Evolutionary conservation across 2,888 invertebrate species (phyloP).

Genomic region (Carterocephalus palaemon): DNA sequence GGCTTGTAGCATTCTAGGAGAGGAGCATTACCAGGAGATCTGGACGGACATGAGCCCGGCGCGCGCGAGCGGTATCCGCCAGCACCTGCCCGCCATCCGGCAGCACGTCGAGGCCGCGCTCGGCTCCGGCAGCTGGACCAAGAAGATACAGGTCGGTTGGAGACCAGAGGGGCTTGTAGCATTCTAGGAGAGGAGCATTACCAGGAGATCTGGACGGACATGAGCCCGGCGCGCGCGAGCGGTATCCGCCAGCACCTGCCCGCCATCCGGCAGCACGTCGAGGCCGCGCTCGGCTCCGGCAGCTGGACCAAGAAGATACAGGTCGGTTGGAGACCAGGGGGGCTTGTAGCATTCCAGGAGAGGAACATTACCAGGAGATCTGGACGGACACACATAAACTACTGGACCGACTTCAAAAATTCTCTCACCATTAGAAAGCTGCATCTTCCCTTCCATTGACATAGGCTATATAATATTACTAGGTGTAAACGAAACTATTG

Average conservation of each 20-base stretch:
- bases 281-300: slow-evolving; percentile 86
- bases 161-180: too few relatives aligned
- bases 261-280: slow-evolving; percentile 84
- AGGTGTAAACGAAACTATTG: too few relatives aligned
- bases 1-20: too few relatives aligned
- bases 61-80: slow-evolving; percentile 88
- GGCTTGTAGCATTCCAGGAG: too few relatives aligned
- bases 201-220: slow-evolving; percentile 94
- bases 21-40: slow-evolving; percentile 90
- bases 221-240: slow-evolving; percentile 91
- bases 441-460: too few relatives aligned
- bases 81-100: slow-evolving; percentile 86
- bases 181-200: slow-evolving; percentile 87
- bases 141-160: slow-evolving; percentile 85
- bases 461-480: too few relatives aligned
- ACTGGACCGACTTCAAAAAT: too few relatives aligned
- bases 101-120: slow-evolving; percentile 84
- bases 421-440: too few relatives aligned
- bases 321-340: slow-evolving; percentile 63
- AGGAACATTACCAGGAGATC: too few relatives aligned
- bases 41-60: slow-evolving; percentile 95
- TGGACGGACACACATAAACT: too few relatives aligned
- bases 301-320: slow-evolving; percentile 94
- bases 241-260: slow-evolving; percentile 88
- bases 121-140: slow-evolving; percentile 91